phyloP scores from a whole-genome alignment of 2,797 vertebrate genomes.

The Rhabdomys pumilio region DNA sequence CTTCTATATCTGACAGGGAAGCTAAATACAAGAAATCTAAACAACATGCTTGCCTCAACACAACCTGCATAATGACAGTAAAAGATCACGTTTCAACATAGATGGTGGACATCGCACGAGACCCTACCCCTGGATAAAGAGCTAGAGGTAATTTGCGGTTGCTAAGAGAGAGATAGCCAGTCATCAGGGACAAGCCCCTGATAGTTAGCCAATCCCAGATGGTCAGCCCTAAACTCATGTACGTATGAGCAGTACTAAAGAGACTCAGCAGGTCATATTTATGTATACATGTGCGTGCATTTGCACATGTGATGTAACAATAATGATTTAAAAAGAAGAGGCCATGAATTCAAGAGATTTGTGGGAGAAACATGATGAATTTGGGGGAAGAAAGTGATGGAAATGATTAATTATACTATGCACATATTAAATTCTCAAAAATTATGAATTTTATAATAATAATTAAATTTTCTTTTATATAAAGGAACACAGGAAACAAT shows the following conservation, averaged over 20 bases:
- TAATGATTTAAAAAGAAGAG: neutral
- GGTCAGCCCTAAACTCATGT: neutral
- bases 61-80: neutral
- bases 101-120: neutral
- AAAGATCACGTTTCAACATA: neutral
- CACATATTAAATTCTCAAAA: neutral
- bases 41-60: neutral
- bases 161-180: neutral
- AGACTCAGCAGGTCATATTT: neutral
- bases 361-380: neutral
- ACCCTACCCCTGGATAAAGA: neutral
- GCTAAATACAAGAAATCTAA: neutral
- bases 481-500: slow-evolving; percentile 11
- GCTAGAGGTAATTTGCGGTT: neutral
- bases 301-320: neutral
- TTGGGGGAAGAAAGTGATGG: neutral
- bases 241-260: neutral
- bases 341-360: neutral
- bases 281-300: neutral
- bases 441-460: slow-evolving; percentile 10
- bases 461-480: slow-evolving; percentile 26
- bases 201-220: neutral
- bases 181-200: no score
- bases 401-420: neutral
- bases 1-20: neutral